These are phyloP conservation scores for Apteryx mantelli DNA, from an alignment of 2,113 vertebrate genomes.

Conservation along the genomic window DNA sequence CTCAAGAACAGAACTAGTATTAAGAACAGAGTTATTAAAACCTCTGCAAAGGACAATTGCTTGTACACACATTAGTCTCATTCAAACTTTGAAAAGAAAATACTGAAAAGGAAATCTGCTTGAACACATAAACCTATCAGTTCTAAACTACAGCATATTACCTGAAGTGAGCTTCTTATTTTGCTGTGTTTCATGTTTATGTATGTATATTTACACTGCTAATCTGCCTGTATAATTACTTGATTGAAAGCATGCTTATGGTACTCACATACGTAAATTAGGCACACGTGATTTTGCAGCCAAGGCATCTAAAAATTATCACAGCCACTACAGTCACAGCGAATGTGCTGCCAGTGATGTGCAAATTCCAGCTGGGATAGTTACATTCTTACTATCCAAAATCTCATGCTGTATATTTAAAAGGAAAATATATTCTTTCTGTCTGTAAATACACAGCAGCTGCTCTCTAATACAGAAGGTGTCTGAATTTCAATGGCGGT, in stretches of 20 bases:
- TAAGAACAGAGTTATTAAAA: background rate
- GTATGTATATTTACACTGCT: background rate
- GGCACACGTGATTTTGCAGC: constrained; percentile 31
- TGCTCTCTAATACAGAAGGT: background rate
- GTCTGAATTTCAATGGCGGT: background rate
- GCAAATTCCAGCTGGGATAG: constrained; percentile 40
- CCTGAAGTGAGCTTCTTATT: constrained; percentile 14
- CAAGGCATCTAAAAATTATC: constrained; percentile 48
- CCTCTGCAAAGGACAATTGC: background rate
- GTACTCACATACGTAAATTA: constrained; percentile 11
- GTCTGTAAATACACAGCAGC: constrained; percentile 40
- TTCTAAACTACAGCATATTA: background rate
- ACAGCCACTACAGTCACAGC: background rate
- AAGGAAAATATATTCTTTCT: background rate
- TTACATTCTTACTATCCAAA: background rate
- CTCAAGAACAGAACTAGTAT: background rate
- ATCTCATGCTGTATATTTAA: constrained; percentile 11
- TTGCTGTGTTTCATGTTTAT: constrained; percentile 1
- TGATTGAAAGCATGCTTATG: constrained; percentile 11
- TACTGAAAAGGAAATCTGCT: background rate
- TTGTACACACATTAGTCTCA: background rate
- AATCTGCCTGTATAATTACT: constrained; percentile 43
- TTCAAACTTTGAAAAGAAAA: background rate
- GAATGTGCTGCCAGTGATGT: constrained; percentile 51
- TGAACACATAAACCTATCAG: background rate